Conservation (phyloP, 2,888 invertebrate species). For the Falcaria lacertinaria region DNA sequence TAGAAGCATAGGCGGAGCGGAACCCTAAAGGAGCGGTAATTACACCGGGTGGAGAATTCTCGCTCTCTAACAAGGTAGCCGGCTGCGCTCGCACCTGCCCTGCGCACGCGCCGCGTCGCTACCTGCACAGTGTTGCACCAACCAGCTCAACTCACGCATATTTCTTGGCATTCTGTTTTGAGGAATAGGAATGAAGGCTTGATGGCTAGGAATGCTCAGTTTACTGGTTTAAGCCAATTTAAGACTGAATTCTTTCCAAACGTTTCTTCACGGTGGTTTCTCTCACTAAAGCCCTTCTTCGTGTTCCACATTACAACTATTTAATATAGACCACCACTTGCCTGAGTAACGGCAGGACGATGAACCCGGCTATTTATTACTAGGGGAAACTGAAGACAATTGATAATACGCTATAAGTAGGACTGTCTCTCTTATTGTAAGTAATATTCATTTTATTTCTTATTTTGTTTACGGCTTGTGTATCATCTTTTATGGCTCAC, state of each 20-base stretch:
- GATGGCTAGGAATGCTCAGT: too few relatives aligned
- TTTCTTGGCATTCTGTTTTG: constrained; percentile 11
- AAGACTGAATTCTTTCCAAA: constrained; percentile 14
- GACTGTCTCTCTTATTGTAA: background rate
- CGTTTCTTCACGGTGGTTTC: background rate
- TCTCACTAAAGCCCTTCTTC: background rate
- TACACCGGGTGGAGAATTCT: constrained; percentile 56
- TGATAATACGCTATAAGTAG: background rate
- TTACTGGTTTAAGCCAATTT: too few relatives aligned
- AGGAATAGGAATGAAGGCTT: too few relatives aligned
- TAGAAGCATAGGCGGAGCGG: constrained; percentile 24
- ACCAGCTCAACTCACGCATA: constrained; percentile 19
- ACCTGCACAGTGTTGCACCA: constrained; percentile 26
- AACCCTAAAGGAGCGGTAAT: constrained; percentile 52
- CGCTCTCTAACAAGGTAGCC: constrained; percentile 51
- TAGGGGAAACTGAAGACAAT: constrained; percentile 1
- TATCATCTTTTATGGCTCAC: background rate
- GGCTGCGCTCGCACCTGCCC: constrained; percentile 61
- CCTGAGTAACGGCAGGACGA: background rate
- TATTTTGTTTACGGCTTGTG: background rate
- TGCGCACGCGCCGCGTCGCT: constrained; percentile 36
- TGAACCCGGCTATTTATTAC: background rate
- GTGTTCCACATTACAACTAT: background rate
- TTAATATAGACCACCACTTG: background rate
- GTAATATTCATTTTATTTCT: background rate